Percentiles rank a stretch among this genome's conserved stretches.
Evolutionary conservation across 2,797 vertebrate species (phyloP).

Genomic region (Darevskia nairensis): DNA sequence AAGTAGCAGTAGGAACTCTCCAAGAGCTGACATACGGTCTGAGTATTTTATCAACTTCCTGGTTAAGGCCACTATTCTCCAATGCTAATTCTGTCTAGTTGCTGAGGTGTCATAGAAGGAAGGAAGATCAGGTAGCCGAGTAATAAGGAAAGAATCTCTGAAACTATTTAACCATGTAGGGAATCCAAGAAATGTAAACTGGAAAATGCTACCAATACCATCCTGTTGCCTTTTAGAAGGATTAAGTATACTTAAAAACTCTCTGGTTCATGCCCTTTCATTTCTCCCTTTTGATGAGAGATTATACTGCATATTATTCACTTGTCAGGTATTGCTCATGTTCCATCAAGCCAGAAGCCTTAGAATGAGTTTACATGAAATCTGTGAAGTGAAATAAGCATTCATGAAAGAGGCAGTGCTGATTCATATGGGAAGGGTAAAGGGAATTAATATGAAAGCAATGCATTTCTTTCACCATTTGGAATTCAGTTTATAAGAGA

Average conservation of each 20-base stretch:
- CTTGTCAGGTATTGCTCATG: not conserved
- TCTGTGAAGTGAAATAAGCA: not conserved
- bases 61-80: constrained; percentile 60
- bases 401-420: too few relatives aligned
- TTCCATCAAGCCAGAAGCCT: not conserved
- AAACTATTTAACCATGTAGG: constrained; percentile 2
- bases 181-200: constrained; percentile 10
- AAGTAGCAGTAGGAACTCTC: constrained; percentile 57
- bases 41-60: constrained; percentile 64
- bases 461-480: not conserved
- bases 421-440: not conserved
- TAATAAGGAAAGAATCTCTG: constrained; percentile 44
- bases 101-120: constrained; percentile 47
- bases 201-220: not conserved
- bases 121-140: not conserved
- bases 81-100: constrained; percentile 37
- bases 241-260: constrained; percentile 3
- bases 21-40: constrained; percentile 53
- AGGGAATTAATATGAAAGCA: not conserved
- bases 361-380: not conserved
- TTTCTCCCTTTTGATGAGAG: not conserved
- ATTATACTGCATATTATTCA: not conserved
- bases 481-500: not conserved
- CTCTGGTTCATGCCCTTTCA: not conserved
- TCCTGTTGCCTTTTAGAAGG: not conserved